Evolutionary conservation across 2,797 vertebrate species (phyloP), one percentile per base, ranked within the genome.

Genomic region (Tenualosa ilisha): DNA sequence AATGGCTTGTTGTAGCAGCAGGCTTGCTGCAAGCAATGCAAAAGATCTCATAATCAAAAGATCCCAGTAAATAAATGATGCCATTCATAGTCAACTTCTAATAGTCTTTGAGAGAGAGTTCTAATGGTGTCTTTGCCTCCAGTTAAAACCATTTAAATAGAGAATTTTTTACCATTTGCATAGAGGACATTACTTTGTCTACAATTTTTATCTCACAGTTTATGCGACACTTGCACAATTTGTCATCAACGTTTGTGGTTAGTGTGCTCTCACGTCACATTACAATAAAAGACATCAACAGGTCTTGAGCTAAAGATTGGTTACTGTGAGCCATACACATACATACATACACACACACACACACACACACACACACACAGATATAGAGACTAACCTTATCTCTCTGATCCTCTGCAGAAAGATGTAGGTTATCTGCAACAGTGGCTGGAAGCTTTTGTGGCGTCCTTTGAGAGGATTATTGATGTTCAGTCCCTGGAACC

Each of bases 401-500:
- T 63, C 24, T 2, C 9, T 40, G 15, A 37, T 63, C 83, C 40
- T 82, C 6, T 79, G 83, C 96, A 99, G 98, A 99, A 97, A 95
- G 97, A 99, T 92, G 96, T 96, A 87, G 91, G 90, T 22, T 98
- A 97, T 92, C 94, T 98, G 93, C 97, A 98, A 91, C 97, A 98
- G 91, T 99, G 97, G 97, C 93, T 99, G 89, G 97, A 98, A 90
- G 95, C 95, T 0, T 99, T 99, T 0, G 98, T 99, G 91, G 91
- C 91, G 0, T 95, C 94, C 91, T 98, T 98, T 13, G 97, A 99
- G 93, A 97, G 96, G 92, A 95, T 96, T 92, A 97, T 99, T 61
- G 92, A 96, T 13, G 96, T 97, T 31, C 94, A 96, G 50, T 97
- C 97, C 0, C 93, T 98, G 94, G 96, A 96, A 91, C 97, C 97